Evolutionary conservation across 2,797 vertebrate genomes (phyloP).

Genomic region (Intellagama lesueurii): DNA sequence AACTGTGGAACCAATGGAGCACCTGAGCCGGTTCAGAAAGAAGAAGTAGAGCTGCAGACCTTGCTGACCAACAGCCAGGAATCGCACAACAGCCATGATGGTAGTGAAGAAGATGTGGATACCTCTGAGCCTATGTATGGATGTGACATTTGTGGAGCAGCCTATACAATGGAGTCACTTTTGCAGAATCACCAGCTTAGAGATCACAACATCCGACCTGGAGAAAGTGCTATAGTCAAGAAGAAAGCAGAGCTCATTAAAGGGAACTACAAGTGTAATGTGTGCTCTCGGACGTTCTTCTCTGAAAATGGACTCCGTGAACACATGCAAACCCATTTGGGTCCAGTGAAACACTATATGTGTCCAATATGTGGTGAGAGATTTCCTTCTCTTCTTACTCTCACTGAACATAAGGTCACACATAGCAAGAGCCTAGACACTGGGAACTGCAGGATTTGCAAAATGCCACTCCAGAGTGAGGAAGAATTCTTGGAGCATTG

Average conservation of each 20-base stretch:
- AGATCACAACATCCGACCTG: slow-evolving; percentile 97
- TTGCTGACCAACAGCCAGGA: slow-evolving; percentile 93
- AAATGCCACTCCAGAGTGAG: slow-evolving; percentile 96
- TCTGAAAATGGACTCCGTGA: slow-evolving; percentile 96
- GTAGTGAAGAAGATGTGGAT: slow-evolving; percentile 95
- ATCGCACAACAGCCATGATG: slow-evolving; percentile 92
- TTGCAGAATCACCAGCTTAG: slow-evolving; percentile 97
- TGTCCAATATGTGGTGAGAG: slow-evolving; percentile 98
- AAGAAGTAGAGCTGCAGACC: slow-evolving; percentile 91
- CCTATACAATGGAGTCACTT: slow-evolving; percentile 98
- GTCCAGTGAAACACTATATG: slow-evolving; percentile 99
- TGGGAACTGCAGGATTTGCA: slow-evolving; percentile 98
- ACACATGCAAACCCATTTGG: slow-evolving; percentile 99
- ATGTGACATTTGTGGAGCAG: slow-evolving; percentile 97
- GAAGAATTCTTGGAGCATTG: slow-evolving; percentile 99
- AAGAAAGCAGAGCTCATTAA: slow-evolving; percentile 98
- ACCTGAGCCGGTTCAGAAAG: slow-evolving; percentile 90
- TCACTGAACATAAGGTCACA: slow-evolving; percentile 99
- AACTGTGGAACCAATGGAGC: slow-evolving; percentile 94
- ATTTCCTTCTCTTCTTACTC: slow-evolving; percentile 97
- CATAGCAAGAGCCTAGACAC: slow-evolving; percentile 99
- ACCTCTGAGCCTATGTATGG: slow-evolving; percentile 94
- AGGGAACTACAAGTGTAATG: slow-evolving; percentile 98
- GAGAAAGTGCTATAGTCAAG: slow-evolving; percentile 95
- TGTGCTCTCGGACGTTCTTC: slow-evolving; percentile 98